Percentiles rank a stretch among this genome's conserved stretches.
phyloP scores from a whole-genome alignment of 2,113 vertebrate genomes.

The Empidonax traillii region DNA sequence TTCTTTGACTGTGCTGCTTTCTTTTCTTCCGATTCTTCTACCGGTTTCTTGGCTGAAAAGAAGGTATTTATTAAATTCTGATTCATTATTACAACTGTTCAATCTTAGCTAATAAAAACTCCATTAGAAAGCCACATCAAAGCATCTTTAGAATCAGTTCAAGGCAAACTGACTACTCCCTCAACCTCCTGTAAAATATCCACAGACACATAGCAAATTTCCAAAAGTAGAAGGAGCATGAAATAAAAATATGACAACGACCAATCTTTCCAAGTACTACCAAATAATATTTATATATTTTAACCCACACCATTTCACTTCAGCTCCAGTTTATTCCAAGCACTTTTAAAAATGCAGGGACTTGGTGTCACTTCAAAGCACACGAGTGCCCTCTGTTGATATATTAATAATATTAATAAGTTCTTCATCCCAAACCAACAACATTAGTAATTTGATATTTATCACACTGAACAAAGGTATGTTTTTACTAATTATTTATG shows the following conservation, averaged over 20 bases:
- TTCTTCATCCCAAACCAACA: background rate
- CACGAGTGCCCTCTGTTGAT: conserved; percentile 41
- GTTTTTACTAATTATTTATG: background rate
- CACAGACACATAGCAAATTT: background rate
- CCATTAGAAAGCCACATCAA: background rate
- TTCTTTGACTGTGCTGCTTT: conserved; percentile 83
- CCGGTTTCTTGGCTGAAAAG: conserved; percentile 83
- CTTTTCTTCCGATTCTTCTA: conserved; percentile 82
- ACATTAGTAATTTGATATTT: background rate
- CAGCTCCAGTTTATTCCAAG: background rate
- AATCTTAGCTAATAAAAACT: background rate
- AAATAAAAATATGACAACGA: background rate
- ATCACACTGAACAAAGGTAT: background rate
- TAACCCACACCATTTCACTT: background rate
- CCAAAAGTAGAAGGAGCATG: background rate
- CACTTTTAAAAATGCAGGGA: background rate
- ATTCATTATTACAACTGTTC: background rate
- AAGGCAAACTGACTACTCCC: background rate
- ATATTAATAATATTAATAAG: background rate
- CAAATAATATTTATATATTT: background rate
- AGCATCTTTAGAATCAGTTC: background rate
- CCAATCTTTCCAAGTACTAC: background rate
- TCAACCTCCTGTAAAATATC: background rate
- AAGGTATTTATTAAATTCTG: conserved; percentile 1
- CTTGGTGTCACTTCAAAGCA: background rate